Evolutionary conservation across 2,113 vertebrate species (phyloP), one percentile per base, ranked within the genome.

Genomic region (Apaloderma vittatum): DNA sequence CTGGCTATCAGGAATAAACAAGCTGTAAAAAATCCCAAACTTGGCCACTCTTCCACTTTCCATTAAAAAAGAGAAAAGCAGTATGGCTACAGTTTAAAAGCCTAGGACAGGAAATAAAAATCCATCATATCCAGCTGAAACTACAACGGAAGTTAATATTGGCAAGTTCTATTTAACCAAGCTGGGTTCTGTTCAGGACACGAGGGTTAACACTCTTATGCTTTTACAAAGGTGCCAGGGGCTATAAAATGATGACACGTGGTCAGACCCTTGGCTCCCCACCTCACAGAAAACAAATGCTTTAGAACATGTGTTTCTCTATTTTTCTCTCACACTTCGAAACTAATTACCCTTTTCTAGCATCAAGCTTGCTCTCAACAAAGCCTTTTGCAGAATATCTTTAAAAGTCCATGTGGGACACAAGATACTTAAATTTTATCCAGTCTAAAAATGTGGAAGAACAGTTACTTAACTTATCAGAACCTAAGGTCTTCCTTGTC

Each of bases 51-150:
- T 79, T 67, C 62, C 65, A 45, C 15, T 32, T 46, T 11, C 22
- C 7, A n/a, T 55, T 27, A 67, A 57, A 62, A 54, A 66, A 67
- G 29, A 68, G 6, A 57, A 68, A 72, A 59, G 27, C 23, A 61
- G 12, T 11, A 37, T 19, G 19, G 22, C n/a, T 86, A 36, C 19
- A 66, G 51, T 63, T 90, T 65, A 86, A 84, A 86, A 93, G 24
- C 43, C 26, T 34, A 70, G 27, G 34, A 58, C 63, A 90, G 85
- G 65, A 90, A 92, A 93, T 55, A 77, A 73, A 73, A 79, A 48
- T 23, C 3, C 21, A 88, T 71, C 67, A 86, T 24, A 93, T 83
- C 75, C 43, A 90, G 72, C 45, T 95, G 82, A 96, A 93, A 67
- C 34, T 59, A 92, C 68, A 86, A 26, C 3, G 8, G 32, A 66